Conservation (phyloP, 53 echinoderm and acorn worm species). For the Echinarachnius parma region DNA sequence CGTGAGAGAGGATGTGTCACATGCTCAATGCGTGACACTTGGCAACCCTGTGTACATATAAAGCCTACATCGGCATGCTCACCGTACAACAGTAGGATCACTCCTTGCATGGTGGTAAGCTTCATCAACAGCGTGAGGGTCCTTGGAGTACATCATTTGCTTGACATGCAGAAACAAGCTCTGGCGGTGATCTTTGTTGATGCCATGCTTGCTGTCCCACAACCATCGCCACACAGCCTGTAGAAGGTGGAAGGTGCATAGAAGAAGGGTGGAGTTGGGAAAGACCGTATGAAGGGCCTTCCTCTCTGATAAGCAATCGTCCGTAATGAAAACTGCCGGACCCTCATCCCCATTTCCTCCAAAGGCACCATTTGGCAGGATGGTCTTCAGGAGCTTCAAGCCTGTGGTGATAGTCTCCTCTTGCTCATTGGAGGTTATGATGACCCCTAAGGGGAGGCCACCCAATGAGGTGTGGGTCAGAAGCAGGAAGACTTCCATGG, state of each 20-base stretch:
- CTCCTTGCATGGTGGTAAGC: conserved; percentile 1
- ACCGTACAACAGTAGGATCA: conserved; percentile 29
- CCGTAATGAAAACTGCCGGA: conserved; percentile 38
- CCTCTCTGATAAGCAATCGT: conserved; percentile 49
- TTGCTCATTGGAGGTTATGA: conserved; percentile 37
- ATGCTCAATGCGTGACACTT: no score
- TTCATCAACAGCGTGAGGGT: neutral
- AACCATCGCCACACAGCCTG: conserved; percentile 64
- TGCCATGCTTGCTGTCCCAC: conserved; percentile 43
- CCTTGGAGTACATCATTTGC: conserved; percentile 25
- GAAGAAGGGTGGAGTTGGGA: conserved; percentile 21
- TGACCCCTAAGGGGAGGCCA: conserved; percentile 24
- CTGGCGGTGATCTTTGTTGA: conserved; percentile 27
- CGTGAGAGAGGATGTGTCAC: no score
- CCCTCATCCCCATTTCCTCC: conserved; percentile 30
- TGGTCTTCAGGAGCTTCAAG: conserved; percentile 19
- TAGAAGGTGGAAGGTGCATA: conserved; percentile 50
- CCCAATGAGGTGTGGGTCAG: conserved; percentile 49
- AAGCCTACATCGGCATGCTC: conserved; percentile 7
- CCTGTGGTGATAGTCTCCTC: conserved; percentile 24
- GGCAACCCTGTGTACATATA: no score
- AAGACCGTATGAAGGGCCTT: conserved; percentile 37
- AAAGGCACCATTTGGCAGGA: conserved; percentile 22
- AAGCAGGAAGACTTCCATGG: conserved; percentile 43
- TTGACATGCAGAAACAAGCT: conserved; percentile 20